Base-by-base conservation (phyloP, 1,140 invertebrate genomes). In the Ceratosolen fusciceps region DNA sequence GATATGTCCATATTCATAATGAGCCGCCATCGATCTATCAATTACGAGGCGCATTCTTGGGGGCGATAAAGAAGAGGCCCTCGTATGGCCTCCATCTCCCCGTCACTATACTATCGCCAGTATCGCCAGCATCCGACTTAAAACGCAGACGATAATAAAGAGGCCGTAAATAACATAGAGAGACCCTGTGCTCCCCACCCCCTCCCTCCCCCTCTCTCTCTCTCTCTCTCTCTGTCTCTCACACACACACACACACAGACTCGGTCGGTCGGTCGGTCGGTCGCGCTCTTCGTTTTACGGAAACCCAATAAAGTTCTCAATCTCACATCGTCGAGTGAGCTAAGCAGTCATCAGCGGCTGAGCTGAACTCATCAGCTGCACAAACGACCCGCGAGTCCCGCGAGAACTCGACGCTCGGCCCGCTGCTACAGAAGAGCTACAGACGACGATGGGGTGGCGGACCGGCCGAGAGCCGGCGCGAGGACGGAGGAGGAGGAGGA, bases 121-220 rank as follows among this genome's bases (percentile, higher is more conserved):
- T n/a, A n/a, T n/a, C n/a, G n/a, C n/a, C n/a, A n/a, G 19, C 29
- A 34, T 34, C 31, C 29, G n/a, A 68, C 24, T 24, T 26, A 43
- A 68, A 7, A 39, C 31, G 60, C 2, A 43, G 37, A 29, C 21
- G 21, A 19, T 85, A 85, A 85, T 85, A 85, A 86, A 84, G 84
- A 82, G 34, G 83, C 80, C 65, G 68, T 65, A 68, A 60, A 73
- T 26, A 77, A 77, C 74, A 78, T 71, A 43, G 26, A 21, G 67
- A n/a, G n/a, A n/a, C n/a, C n/a, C n/a, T n/a, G n/a, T n/a, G n/a
- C n/a, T n/a, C n/a, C n/a, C n/a, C n/a, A n/a, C n/a, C n/a, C n/a
- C n/a, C n/a, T n/a, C n/a, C n/a, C n/a, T n/a, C n/a, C n/a, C n/a
- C n/a, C n/a, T n/a, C n/a, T n/a, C n/a, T n/a, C n/a, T n/a, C n/a